Evolutionary conservation across 2,797 vertebrate genomes (phyloP).

Genomic region (Mallotus villosus): DNA sequence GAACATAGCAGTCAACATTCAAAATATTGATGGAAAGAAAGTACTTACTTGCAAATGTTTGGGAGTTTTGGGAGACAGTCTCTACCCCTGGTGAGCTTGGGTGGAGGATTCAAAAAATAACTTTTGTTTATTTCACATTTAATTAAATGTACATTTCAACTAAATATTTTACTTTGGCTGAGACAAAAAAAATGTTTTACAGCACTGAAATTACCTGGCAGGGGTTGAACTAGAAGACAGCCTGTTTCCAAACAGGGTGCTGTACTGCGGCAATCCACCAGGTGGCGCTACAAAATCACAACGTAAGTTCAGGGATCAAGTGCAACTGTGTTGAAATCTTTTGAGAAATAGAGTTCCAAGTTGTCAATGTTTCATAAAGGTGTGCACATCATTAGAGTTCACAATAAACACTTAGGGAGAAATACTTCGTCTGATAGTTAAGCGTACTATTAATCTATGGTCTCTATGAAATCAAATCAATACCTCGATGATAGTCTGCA

Average conservation of each 20-base stretch:
- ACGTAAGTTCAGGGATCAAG: constrained; percentile 27
- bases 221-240: constrained; percentile 77
- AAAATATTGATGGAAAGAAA: not conserved
- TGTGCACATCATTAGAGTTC: constrained; percentile 9
- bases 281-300: constrained; percentile 68
- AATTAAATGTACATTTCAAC: not conserved
- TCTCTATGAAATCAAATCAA: constrained; percentile 55
- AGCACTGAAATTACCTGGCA: constrained; percentile 64
- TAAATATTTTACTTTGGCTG: too few relatives aligned
- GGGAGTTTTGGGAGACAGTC: constrained; percentile 59
- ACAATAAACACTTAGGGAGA: constrained; percentile 20
- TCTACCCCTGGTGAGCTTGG: constrained; percentile 76
- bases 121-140: not conserved
- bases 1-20: too few relatives aligned
- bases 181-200: not conserved
- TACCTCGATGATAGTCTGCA: constrained; percentile 17
- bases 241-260: constrained; percentile 75
- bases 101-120: constrained; percentile 1
- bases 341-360: constrained; percentile 5
- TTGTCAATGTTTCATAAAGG: not conserved
- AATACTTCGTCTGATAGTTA: constrained; percentile 21
- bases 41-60: constrained; percentile 75
- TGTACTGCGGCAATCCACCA: constrained; percentile 76
- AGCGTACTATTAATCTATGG: constrained; percentile 45
- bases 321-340: not conserved